Conservation (phyloP, 2,888 invertebrate genomes). For the Cephonodes hylas region DNA sequence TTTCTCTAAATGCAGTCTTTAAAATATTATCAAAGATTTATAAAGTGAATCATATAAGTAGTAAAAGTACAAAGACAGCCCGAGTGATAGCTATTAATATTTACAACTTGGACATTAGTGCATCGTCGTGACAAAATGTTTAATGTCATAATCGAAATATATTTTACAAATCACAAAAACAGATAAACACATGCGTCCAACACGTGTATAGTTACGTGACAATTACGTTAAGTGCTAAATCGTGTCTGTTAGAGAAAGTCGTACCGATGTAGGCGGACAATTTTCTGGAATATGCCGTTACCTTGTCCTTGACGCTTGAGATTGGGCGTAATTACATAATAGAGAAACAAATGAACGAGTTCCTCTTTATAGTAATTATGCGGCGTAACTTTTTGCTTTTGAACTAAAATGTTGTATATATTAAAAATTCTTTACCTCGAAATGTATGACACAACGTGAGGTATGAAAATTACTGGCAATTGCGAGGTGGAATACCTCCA, state of each 20-base stretch:
- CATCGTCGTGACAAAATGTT: slow-evolving; percentile 4
- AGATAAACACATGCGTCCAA: slow-evolving; percentile 5
- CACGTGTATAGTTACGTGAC: slow-evolving; percentile 32
- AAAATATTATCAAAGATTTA: not conserved
- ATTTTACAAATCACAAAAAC: slow-evolving; percentile 20
- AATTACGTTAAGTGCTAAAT: slow-evolving; percentile 65
- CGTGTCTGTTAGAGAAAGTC: slow-evolving; percentile 53
- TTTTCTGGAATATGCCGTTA: slow-evolving; percentile 40
- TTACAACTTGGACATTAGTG: too few species aligned
- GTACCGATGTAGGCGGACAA: slow-evolving; percentile 39
- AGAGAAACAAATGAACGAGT: not conserved
- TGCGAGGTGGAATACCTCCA: too few species aligned
- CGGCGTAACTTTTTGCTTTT: not conserved
- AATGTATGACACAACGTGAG: too few species aligned
- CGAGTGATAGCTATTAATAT: not conserved
- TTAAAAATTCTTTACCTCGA: not conserved
- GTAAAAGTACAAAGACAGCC: too few species aligned
- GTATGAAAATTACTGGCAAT: too few species aligned
- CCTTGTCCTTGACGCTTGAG: slow-evolving; percentile 29
- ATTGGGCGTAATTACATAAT: slow-evolving; percentile 33
- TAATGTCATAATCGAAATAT: not conserved
- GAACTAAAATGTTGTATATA: not conserved
- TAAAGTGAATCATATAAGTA: too few species aligned
- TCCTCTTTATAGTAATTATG: not conserved
- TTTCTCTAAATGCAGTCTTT: not conserved